A percentile compares a stretch with the other conserved stretches of the same genome.
These are phyloP conservation scores for Fratercula arctica DNA, from an alignment of 2,797 vertebrate species.

Conservation along the genomic window DNA sequence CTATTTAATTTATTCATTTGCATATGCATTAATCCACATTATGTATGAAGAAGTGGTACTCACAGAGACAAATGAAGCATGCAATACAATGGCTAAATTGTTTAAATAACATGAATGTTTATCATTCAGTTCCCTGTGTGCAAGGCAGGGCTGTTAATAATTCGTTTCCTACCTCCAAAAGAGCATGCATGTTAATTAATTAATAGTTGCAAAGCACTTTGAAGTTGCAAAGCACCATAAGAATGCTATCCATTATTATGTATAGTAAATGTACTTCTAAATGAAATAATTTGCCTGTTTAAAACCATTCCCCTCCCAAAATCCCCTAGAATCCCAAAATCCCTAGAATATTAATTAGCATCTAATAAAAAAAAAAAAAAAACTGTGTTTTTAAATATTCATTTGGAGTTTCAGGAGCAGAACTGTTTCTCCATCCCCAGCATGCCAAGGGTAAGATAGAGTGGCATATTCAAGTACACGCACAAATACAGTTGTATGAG, in stretches of 20 bases:
- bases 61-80: conserved; percentile 29
- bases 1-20: conserved; percentile 3
- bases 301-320: background rate
- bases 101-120: conserved; percentile 59
- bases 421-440: background rate
- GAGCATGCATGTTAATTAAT: conserved; percentile 50
- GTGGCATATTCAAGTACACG: background rate
- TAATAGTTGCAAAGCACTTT: conserved; percentile 54
- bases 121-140: conserved; percentile 23
- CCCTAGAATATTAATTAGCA: conserved; percentile 5
- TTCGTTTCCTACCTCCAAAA: conserved; percentile 60
- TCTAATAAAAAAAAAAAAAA: background rate
- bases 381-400: background rate
- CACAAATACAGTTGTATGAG: background rate
- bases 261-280: conserved; percentile 9
- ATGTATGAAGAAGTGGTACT: conserved; percentile 10
- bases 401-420: background rate
- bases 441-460: background rate
- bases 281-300: conserved; percentile 27
- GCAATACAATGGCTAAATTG: conserved; percentile 43
- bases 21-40: conserved; percentile 28
- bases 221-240: conserved; percentile 49
- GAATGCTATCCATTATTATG: conserved; percentile 33
- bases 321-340: conserved; percentile 11
- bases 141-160: conserved; percentile 47